phyloP scores from a whole-genome alignment of 2,113 vertebrate genomes.

The Plectropomus leopardus region DNA sequence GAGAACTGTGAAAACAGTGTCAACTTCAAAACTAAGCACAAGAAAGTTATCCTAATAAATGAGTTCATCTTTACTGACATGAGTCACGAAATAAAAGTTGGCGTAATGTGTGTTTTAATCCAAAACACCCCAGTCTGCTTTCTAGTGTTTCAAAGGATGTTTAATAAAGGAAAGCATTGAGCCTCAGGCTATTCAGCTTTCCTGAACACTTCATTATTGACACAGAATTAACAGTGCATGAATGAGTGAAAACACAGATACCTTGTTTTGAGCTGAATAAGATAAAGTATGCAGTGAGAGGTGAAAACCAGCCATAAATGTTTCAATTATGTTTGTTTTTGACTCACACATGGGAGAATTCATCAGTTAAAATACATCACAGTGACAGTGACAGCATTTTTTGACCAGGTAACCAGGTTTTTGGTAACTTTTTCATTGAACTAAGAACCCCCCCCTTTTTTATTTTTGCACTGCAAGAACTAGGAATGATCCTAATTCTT shows the following conservation, averaged over 20 bases:
- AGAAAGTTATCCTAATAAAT: slow-evolving; percentile 35
- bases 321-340: neutral
- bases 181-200: slow-evolving; percentile 3
- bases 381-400: too few relatives aligned
- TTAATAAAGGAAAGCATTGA: slow-evolving; percentile 40
- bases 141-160: slow-evolving; percentile 1
- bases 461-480: too few relatives aligned
- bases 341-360: neutral
- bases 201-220: slow-evolving; percentile 11
- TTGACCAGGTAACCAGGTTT: too few relatives aligned
- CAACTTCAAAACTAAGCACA: slow-evolving; percentile 22
- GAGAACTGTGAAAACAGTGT: slow-evolving; percentile 3
- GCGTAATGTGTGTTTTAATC: slow-evolving; percentile 29
- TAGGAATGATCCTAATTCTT: too few relatives aligned
- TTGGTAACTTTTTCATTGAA: too few relatives aligned
- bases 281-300: neutral
- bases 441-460: too few relatives aligned
- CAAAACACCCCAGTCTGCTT: neutral
- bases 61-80: slow-evolving; percentile 28
- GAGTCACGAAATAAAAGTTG: slow-evolving; percentile 29
- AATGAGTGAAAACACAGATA: neutral
- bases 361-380: neutral
- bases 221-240: slow-evolving; percentile 6
- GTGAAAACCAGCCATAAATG: neutral
- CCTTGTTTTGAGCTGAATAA: neutral